Evolutionary conservation across 1,140 invertebrate species (phyloP), one percentile per base, ranked within the genome.

Genomic region (Cydia splendana): DNA sequence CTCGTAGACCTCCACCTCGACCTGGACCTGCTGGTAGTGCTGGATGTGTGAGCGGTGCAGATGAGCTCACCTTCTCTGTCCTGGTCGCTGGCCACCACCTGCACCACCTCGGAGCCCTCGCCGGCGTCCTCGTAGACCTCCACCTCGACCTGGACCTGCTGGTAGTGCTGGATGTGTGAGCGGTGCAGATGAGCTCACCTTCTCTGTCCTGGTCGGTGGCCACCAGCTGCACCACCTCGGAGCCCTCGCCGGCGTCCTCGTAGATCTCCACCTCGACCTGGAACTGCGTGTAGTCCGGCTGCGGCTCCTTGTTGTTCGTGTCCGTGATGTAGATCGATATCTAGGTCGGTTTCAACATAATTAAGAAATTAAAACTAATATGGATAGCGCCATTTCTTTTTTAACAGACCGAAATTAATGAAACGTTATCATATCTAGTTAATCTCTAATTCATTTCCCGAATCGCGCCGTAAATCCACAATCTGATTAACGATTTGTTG

Each of bases 151-250:
- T 89, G 76, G 77, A 88, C 92, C 74, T 82, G 75, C 0, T 80
- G 79, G 0, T 81, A 82, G 20, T 82, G 0, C 34, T 30, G 5
- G 5, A 0, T 34, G 34, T 34, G 34, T 34, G 34, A 34, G 34
- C 5, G 34, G 18, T 65, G 75, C 53, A 65, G 18, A 4, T 18
- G 30, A 48, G 30, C 84, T 91, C 83, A 94, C 94, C 85, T 81
- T 94, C 94, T 86, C 94, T 92, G 79, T 95, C 95, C n/a, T 85
- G 75, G 79, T 95, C 95, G 3, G 71, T 81, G 20, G 89, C 84
- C 2, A 82, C 75, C 10, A 95, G 75, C n/a, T 75, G 75, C 0
- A 88, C 84, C 10, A 95, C 89, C 15, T 85, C 75, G 15, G 84
- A 85, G 6, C 85, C 90, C 34, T 77, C 80, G 2, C 78, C 82